Base-by-base conservation (phyloP, 2,113 vertebrate species). In the Callorhinus ursinus region DNA sequence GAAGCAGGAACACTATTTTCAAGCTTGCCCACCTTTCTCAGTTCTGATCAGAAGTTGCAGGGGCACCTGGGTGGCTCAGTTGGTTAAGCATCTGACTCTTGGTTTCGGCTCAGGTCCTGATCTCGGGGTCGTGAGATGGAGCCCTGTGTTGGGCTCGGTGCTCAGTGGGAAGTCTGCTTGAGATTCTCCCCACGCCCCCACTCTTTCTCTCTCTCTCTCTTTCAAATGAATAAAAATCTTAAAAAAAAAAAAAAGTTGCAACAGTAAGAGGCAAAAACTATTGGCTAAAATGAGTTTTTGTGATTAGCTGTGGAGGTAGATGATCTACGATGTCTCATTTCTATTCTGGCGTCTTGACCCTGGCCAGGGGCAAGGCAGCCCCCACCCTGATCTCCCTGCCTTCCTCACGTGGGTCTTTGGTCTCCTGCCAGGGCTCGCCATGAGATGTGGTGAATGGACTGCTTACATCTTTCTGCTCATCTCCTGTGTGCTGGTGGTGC, bases 1-100 rank as follows among this genome's bases (percentile, higher is more conserved):
- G 55, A 83, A 93, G 13, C 76, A 71, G 74, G 33, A 87, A 90
- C 90, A 89, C 22, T 33, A 31, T 89, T 95, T 88, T 49, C 53
- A 74, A 76, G 12, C 7, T 76, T 90, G 51, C 28, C 3, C 36
- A 31, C 5, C 31, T 82, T 74, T 39, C 86, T 90, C 74, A 79
- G 26, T 74, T 86, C 36, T 94, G 83, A 72, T 88, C 4, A 94
- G 88, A 88, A 39, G 21, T 59, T 82, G 18, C 19, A 31, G 33
- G n/a, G n/a, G 18, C 16, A 67, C 33, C 33, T 69, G 67, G 33
- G 67, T 8, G 33, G 33, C 33, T n/a, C 33, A 21, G 7, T 69
- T 8, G 0, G 18, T 69, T 19, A 69, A 69, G 67, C 33, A 9
- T 36, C 33, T 69, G 33, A 69, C 33, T 69, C 67, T 69, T 69